phyloP scores from a whole-genome alignment of 2,113 vertebrate genomes.

The Mirounga angustirostris region DNA sequence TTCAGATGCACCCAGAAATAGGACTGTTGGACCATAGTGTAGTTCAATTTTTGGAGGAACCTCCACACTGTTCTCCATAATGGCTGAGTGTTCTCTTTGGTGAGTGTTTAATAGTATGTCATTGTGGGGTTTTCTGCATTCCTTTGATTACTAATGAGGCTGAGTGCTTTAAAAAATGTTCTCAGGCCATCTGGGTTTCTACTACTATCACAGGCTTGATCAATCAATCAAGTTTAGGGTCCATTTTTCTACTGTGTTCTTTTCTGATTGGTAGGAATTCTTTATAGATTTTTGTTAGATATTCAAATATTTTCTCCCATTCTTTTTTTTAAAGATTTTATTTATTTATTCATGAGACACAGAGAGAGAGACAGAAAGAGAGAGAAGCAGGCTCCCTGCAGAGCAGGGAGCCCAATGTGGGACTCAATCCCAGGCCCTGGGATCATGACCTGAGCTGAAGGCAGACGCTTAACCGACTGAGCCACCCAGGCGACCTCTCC shows the following conservation, averaged over 20 bases:
- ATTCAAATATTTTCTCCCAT: background rate
- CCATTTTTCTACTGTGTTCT: background rate
- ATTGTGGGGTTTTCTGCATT: background rate
- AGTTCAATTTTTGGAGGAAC: background rate
- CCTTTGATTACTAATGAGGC: background rate
- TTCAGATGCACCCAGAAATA: background rate
- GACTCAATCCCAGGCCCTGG: no score
- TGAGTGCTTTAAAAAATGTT: background rate
- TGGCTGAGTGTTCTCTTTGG: background rate
- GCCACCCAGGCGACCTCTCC: no score
- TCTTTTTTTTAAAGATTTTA: no score
- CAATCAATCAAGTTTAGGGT: background rate
- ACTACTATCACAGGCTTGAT: background rate
- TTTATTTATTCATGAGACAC: no score
- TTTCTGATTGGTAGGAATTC: background rate
- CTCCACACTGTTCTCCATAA: background rate
- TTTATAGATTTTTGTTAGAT: background rate
- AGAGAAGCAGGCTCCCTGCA: no score
- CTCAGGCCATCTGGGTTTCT: background rate
- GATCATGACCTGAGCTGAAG: no score
- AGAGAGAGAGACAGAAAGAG: no score
- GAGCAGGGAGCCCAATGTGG: no score
- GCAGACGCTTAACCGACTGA: no score
- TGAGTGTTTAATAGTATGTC: background rate
- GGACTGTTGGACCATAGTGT: background rate